These are phyloP conservation scores for Phthorimaea operculella DNA, from an alignment of 1,140 invertebrate genomes.

Conservation along the genomic window DNA sequence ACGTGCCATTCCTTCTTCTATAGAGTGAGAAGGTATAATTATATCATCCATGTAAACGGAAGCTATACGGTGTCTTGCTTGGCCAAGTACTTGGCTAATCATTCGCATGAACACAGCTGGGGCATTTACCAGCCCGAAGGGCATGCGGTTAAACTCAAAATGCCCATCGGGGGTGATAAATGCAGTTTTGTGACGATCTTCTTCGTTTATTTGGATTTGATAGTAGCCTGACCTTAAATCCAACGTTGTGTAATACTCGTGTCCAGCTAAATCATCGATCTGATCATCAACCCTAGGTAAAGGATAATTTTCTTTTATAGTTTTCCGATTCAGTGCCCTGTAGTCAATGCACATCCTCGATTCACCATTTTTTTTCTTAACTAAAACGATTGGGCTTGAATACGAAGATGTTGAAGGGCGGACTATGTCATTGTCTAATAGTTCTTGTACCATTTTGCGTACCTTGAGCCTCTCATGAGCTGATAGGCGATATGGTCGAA, in stretches of 20 bases:
- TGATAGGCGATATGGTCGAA: background rate
- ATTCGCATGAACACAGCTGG: background rate
- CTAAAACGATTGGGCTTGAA: background rate
- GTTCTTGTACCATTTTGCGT: background rate
- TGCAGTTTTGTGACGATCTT: background rate
- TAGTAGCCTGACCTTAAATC: background rate
- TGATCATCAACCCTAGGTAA: background rate
- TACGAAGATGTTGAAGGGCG: background rate
- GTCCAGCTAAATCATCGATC: background rate
- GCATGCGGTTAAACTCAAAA: background rate
- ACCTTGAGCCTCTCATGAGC: background rate
- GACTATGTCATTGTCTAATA: background rate
- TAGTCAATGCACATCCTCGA: background rate
- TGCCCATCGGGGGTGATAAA: conserved; percentile 1
- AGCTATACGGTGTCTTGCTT: background rate
- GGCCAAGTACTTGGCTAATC: background rate
- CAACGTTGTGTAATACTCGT: background rate
- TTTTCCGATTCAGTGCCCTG: background rate
- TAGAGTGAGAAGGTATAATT: background rate
- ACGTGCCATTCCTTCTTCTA: background rate
- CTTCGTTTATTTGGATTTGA: background rate
- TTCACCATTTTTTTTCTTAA: background rate
- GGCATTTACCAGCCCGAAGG: background rate
- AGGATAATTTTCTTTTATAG: background rate
- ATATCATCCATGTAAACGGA: background rate